Base-by-base conservation (phyloP, 2,888 invertebrate genomes). In the Chelonus formosanus region DNA sequence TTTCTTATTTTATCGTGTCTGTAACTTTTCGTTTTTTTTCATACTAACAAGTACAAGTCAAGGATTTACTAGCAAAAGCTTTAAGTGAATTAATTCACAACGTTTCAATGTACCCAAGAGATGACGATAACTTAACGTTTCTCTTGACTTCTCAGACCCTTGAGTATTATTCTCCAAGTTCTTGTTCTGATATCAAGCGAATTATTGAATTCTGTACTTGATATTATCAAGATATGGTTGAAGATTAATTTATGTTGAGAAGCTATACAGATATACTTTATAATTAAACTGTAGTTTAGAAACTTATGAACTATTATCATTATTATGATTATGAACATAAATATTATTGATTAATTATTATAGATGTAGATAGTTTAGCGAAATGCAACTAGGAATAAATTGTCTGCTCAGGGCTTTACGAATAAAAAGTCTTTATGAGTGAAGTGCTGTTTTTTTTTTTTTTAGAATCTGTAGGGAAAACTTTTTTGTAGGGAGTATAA, bases 61-160 rank as follows among this genome's bases (percentile, higher is more conserved):
- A 3, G 31, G 20, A 52, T 52, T 52, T 52, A 32, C 52, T 32
- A 8, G 31, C 8, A 8, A 20, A 10, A 43, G 50, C 35, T 59
- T 40, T 31, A 20, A 35, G 53, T 58, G 55, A 61, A 61, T 66
- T 66, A 66, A 66, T 66, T 61, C 52, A 50, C 45, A 66, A 50
- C 34, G 57, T 56, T 66, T 61, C 50, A 52, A 61, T 56, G 61
- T 56, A 36, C 66, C 61, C 57, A 57, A 44, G 56, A 62, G 61
- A 66, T 56, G 44, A 47, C 58, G 45, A 57, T 66, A 65, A 61
- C 61, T 66, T 56, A 47, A 34, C 20, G 47, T 54, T 55, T 48
- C 54, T 43, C 53, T 55, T 53, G 10, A 31, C 35, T 50, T 4
- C 34, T 55, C 34, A 58, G 40, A 66, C 66, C 61, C 66, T 57